Evolutionary conservation across 2,888 invertebrate species (phyloP).

Genomic region (Stratiomys singularior): DNA sequence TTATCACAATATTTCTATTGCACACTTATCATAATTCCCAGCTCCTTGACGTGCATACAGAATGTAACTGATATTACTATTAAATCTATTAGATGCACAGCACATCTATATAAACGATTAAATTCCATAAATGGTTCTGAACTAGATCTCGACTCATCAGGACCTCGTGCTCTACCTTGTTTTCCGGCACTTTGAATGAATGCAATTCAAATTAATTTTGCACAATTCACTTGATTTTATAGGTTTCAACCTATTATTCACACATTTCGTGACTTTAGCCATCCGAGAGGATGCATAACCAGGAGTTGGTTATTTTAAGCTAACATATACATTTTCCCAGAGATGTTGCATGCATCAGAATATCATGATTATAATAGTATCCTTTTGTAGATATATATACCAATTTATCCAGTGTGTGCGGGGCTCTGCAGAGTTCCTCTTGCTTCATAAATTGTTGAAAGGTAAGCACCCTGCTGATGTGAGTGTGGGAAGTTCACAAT

Average conservation of each 20-base stretch:
- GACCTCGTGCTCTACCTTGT: neutral
- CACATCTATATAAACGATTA: neutral
- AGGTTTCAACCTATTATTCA: neutral
- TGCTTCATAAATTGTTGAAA: too few relatives aligned
- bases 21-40: neutral
- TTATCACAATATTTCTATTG: neutral
- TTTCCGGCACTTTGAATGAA: neutral
- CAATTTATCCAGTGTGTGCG: too few relatives aligned
- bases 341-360: neutral
- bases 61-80: neutral
- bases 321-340: neutral
- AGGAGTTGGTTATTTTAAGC: neutral
- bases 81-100: neutral
- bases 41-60: neutral
- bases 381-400: neutral
- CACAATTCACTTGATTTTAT: conserved; percentile 41
- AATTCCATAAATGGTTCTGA: neutral
- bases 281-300: neutral
- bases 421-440: too few relatives aligned
- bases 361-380: conserved; percentile 8
- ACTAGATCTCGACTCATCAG: neutral
- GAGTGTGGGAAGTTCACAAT: too few relatives aligned
- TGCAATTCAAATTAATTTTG: conserved; percentile 37
- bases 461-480: neutral
- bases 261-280: conserved; percentile 12